Base-by-base conservation (phyloP, 2,888 invertebrate genomes). In the Steromphala cineraria region DNA sequence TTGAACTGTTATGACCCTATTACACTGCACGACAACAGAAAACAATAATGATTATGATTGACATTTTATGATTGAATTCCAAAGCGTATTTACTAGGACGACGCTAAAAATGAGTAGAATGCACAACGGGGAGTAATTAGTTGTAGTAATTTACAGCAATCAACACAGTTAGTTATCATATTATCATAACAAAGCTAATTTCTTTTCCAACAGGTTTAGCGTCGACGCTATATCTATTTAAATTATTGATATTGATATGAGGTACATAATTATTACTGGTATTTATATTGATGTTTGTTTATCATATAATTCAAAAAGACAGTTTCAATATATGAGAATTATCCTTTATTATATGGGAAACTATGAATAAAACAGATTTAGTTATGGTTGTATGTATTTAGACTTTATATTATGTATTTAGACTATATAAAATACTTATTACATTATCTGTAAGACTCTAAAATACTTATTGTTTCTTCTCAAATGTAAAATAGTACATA, bases 81-180 rank as follows among this genome's bases (percentile, higher is more conserved):
- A n/a, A 71, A 31, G 71, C n/a, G 36, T 36, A 71, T 71, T 31
- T 19, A 71, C 15, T 36, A 19, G 19, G n/a, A 71, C 71, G 71
- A 71, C 71, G 71, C 71, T 71, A 10, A 71, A 31, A 71, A 13
- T 40, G 28, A 71, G 71, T 40, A 31, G 40, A 36, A 36, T 24
- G 36, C 71, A 36, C 71, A 31, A 31, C 71, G 40, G 71, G 71
- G 71, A 71, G 71, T 71, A 36, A 71, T 71, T 71, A 71, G 40
- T 13, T 17, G 10, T 13, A 10, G 46, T 13, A 46, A 46, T 46
- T 46, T 40, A 8, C 31, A n/a, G 8, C 40, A 36, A 71, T 71
- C 36, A 71, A 10, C 71, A 31, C 71, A 40, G 71, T 36, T 2
- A 28, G 31, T 19, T 10, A 36, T 19, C 71, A 3, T 71, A 71